Percentiles rank a stretch among this genome's conserved stretches.
Evolutionary conservation across 2,888 invertebrate genomes (phyloP).

Genomic region (Ectropis crepuscularia): DNA sequence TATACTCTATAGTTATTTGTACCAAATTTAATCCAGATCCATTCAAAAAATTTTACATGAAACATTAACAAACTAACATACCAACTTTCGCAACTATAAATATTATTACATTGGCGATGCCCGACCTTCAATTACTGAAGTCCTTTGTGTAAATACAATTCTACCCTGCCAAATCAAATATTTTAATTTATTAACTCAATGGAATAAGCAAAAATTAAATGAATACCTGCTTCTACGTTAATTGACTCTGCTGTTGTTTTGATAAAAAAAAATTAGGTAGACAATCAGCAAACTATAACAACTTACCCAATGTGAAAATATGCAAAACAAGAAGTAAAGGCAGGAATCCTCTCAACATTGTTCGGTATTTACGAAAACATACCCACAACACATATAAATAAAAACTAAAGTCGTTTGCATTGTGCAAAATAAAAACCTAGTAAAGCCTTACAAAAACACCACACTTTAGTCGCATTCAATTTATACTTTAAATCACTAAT

Average conservation of each 20-base stretch:
- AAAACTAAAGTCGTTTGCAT: conserved; percentile 74
- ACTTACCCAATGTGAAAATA: conserved; percentile 70
- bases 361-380: conserved; percentile 64
- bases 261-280: background rate
- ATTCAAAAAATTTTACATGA: too few species aligned
- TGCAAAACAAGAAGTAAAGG: conserved; percentile 63
- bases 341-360: conserved; percentile 76
- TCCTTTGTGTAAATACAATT: too few species aligned
- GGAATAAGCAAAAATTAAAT: conserved; percentile 1
- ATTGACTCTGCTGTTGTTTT: conserved; percentile 10
- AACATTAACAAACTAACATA: too few species aligned
- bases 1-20: too few species aligned
- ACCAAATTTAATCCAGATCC: too few species aligned
- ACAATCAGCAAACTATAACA: conserved; percentile 14
- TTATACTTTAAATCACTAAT: conserved; percentile 52
- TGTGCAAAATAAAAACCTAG: conserved; percentile 59
- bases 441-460: conserved; percentile 56
- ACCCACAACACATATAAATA: conserved; percentile 65
- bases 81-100: too few species aligned
- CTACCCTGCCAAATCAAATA: background rate
- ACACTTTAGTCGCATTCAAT: conserved; percentile 50
- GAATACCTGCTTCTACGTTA: conserved; percentile 5
- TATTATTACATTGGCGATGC: too few species aligned
- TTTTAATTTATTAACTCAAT: background rate
- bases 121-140: too few species aligned